Evolutionary conservation across 2,888 invertebrate species (phyloP), one percentile per base, ranked within the genome.

Genomic region (Pyralis farinalis): DNA sequence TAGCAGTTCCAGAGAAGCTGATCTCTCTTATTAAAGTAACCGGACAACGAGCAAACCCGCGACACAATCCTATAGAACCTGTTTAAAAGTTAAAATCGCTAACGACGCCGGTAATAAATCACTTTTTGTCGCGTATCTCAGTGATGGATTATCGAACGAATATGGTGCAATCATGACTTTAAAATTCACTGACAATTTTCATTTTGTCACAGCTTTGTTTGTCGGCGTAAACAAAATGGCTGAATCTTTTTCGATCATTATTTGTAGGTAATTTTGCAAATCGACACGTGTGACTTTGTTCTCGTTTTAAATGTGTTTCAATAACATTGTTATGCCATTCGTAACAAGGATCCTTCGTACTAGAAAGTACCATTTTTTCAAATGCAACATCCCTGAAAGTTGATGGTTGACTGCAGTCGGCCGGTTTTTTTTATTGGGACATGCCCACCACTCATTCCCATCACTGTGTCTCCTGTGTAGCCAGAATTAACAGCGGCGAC

Each of bases 121-220:
- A 76, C 65, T 66, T 72, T 66, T 62, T 53, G 57, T 53, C 48
- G 49, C 51, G 58, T 74, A 76, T 75, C 79, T 72, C 63, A 53
- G 59, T 78, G 77, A 80, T 78, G 70, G 76, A 79, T 78, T 72
- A 72, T 74, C 63, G 52, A 50, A 38, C 38, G 55, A 61, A 59
- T 60, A 55, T 55, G 58, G 52, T 52, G 63, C 68, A 67, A 72
- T 74, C 69, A 72, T 63, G 57, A 61, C 52, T 55, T 62, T 58
- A 56, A 66, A 65, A 67, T 63, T 61, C 56, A 66, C 59, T 61
- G 63, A 58, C 63, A 58, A 64, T 66, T 45, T 52, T 49, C 52
- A 51, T 53, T 51, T 46, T 44, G 49, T 52, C 58, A 46, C 46
- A 37, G 46, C 40, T 48, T 47, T 52, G 46, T 51, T 51, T 50